Base-by-base conservation (phyloP, 2,113 vertebrate genomes). In the Lophius piscatorius region DNA sequence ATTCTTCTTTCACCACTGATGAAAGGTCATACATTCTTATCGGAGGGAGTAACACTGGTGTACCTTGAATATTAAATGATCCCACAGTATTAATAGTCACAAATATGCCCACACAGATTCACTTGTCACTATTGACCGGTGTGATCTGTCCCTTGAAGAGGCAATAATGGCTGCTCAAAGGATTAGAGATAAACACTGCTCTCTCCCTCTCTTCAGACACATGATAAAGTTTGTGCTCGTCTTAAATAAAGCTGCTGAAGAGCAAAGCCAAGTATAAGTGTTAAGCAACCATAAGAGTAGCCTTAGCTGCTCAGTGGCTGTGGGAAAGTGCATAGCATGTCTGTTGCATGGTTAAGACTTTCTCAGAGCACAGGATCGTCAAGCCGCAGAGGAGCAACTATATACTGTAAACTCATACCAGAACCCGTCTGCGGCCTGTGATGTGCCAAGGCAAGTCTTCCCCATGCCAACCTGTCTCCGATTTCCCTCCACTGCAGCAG, bases 281-380 rank as follows among this genome's bases (percentile, higher is more conserved):
- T 70, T 54, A 78, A 72, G 58, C 69, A 75, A 74, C 75, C 72
- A 72, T 83, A 81, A 80, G 40, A 82, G 66, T 63, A 46, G 70
- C 49, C 63, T 61, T 57, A 52, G 59, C 68, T 56, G 36, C 60
- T 78, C 41, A 34, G 82, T 18, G 63, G 63, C 79, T 81, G 83
- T 89, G 85, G 83, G 83, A 87, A 86, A 78, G 67, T 80, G 81
- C 68, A 82, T 24, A 76, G 57, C 73, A 72, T 31, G 70, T 83
- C 70, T 82, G 81, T 82, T 57, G 44, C 80, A 83, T 83, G 76
- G 60, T 81, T 78, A 60, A 63, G 63, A 67, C 34, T 72, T 38
- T 85, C 72, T 77, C 73, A 51, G 60, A 75, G 72, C 60, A 74
- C 59, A 74, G 65, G 78, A 68, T 46, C 47, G 73, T 85, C 80